Evolutionary conservation across 37 sponge, comb jelly and placozoan species (phyloP), one percentile per base, ranked within the genome.

Genomic region (Cliona cf. orientalis): DNA sequence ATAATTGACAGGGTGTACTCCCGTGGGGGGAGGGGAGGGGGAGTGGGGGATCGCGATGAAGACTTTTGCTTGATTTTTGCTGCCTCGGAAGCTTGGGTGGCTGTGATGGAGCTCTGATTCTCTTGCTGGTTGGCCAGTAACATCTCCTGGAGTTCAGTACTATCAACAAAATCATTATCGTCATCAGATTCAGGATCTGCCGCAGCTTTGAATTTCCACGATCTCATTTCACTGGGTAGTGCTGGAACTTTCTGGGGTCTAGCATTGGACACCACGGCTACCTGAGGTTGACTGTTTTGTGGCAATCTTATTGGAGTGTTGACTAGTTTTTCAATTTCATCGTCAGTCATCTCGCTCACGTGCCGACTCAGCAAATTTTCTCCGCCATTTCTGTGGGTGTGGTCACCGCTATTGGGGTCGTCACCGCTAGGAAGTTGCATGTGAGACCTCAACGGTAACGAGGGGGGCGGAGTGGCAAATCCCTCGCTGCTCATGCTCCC

Each of bases 391-490:
- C 43, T 69, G 70, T 42, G 25, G n/a, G 42, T 69, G 25, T 69
- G 70, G 38, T n/a, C 44, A 1, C 35, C 42, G 9, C 46, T 21
- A 28, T 5, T 4, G 1, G 73, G 33, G 14, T 32, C 55, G 26
- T 53, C 49, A 42, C 43, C 36, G 4, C 25, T 46, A 5, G 21
- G 43, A 14, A 6, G 63, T 37, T 12, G 19, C 9, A 35, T 45
- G 33, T 19, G 60, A 5, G 44, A 5, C 29, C 42, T 79, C 56
- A 53, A 21, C 23, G 64, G 66, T 36, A 23, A 12, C 34, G 84
- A 42, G 11, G 80, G 71, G n/a, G 80, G 65, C 2, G 87, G 87
- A 45, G 87, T 86, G 19, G 78, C 66, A 73, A 66, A 86, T 29
- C 74, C 79, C 29, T 86, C 87, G 55, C 84, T 84, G 40, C 69